A percentile compares a stretch with the other conserved stretches of the same genome.
Evolutionary conservation across 2,888 invertebrate genomes (phyloP).

Genomic region (Leucoma salicis): DNA sequence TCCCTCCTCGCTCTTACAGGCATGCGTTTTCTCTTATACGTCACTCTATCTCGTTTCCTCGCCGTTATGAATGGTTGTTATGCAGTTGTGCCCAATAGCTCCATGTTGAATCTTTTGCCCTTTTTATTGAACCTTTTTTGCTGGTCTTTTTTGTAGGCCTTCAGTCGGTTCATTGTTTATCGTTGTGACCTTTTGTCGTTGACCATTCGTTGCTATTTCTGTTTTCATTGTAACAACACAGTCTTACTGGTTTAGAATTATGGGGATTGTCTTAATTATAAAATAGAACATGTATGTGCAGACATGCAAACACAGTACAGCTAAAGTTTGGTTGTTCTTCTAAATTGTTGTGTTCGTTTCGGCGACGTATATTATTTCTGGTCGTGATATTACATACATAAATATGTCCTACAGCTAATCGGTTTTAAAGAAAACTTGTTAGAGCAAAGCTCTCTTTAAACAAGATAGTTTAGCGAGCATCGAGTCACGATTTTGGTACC

Average conservation of each 20-base stretch:
- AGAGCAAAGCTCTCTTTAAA: constrained; percentile 25
- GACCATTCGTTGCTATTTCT: constrained; percentile 8
- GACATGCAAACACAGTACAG: too few relatives aligned
- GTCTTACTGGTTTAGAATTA: neutral
- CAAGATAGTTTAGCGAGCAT: constrained; percentile 41
- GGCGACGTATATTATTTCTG: too few relatives aligned
- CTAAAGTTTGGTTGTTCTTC: too few relatives aligned
- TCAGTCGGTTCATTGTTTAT: constrained; percentile 42
- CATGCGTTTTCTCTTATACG: constrained; percentile 61
- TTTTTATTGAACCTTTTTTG: too few relatives aligned
- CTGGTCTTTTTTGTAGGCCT: constrained; percentile 30
- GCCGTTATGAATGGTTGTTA: constrained; percentile 67
- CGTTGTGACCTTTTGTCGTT: constrained; percentile 36
- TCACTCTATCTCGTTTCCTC: constrained; percentile 59
- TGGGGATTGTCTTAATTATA: too few relatives aligned
- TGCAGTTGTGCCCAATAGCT: constrained; percentile 60
- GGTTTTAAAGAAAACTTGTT: constrained; percentile 10
- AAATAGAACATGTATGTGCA: too few relatives aligned
- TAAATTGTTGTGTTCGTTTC: too few relatives aligned
- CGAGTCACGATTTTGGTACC: constrained; percentile 48
- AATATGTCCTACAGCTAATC: too few relatives aligned
- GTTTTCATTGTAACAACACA: constrained; percentile 16
- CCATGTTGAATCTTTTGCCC: constrained; percentile 38
- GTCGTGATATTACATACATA: too few relatives aligned
- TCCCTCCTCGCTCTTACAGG: constrained; percentile 70